These are phyloP conservation scores for Lasioglossum malachurum DNA, from an alignment of 2,888 invertebrate genomes.

Conservation along the genomic window DNA sequence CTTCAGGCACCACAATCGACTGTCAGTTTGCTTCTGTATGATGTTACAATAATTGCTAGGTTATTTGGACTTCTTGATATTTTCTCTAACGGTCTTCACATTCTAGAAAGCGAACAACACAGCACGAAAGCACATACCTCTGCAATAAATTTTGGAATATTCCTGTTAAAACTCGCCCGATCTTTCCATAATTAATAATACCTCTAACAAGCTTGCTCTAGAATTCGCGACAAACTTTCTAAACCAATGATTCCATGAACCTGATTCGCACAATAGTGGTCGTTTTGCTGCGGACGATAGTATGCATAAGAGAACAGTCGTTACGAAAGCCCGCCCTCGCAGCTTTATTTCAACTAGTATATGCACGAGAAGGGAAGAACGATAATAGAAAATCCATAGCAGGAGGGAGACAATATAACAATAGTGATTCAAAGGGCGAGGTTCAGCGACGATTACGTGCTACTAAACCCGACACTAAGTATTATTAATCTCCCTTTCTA, in stretches of 20 bases:
- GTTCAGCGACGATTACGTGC: background rate
- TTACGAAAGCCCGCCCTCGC: background rate
- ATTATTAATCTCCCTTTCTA: conserved; percentile 5
- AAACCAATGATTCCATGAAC: background rate
- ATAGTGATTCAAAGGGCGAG: background rate
- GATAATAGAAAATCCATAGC: conserved; percentile 11
- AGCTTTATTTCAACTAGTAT: background rate
- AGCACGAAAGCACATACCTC: background rate
- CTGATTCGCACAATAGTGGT: background rate
- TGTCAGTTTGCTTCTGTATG: background rate
- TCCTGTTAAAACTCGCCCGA: background rate
- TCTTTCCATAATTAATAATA: no score
- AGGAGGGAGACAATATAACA: background rate
- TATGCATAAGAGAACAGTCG: background rate
- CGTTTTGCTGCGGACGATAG: background rate
- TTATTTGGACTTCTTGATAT: background rate
- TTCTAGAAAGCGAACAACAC: background rate
- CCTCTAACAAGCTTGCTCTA: background rate
- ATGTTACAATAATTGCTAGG: background rate
- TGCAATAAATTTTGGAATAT: background rate
- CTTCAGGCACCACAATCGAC: background rate
- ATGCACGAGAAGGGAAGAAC: background rate
- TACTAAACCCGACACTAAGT: background rate
- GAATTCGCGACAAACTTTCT: background rate
- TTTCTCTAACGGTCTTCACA: background rate